Conservation (phyloP, 2,113 vertebrate genomes). For the Microtus ochrogaster region DNA sequence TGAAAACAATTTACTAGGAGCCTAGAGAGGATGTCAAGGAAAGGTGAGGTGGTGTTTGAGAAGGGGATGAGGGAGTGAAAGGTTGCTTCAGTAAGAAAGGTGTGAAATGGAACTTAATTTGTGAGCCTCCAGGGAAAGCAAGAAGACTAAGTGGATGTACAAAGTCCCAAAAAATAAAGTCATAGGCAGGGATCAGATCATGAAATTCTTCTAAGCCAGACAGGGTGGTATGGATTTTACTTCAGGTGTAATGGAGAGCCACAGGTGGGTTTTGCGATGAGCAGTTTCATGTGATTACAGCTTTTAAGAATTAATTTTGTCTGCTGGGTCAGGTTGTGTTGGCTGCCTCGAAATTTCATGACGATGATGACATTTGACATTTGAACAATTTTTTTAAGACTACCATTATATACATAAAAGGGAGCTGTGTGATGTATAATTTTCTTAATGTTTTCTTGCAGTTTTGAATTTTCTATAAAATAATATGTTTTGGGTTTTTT, state of each 20-base stretch:
- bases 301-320: constrained; percentile 54
- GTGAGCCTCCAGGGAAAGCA: not conserved
- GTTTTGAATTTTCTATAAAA: constrained; percentile 57
- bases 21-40: not conserved
- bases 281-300: not conserved
- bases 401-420: not conserved
- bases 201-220: not conserved
- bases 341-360: constrained; percentile 9
- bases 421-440: not conserved
- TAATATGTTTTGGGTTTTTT: not conserved
- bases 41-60: not conserved
- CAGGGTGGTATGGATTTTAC: not conserved
- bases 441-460: not conserved
- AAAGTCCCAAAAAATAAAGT: not conserved
- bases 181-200: not conserved
- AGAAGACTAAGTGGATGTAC: not conserved
- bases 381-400: constrained; percentile 43
- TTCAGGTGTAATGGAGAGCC: not conserved
- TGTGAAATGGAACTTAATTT: constrained; percentile 20
- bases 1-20: not conserved
- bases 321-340: not conserved
- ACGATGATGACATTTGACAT: not conserved
- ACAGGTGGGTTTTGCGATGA: not conserved
- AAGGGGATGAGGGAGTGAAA: not conserved
- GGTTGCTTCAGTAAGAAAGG: not conserved